Conservation (phyloP, 2,113 vertebrate species). For the Ranitomeya imitator region DNA sequence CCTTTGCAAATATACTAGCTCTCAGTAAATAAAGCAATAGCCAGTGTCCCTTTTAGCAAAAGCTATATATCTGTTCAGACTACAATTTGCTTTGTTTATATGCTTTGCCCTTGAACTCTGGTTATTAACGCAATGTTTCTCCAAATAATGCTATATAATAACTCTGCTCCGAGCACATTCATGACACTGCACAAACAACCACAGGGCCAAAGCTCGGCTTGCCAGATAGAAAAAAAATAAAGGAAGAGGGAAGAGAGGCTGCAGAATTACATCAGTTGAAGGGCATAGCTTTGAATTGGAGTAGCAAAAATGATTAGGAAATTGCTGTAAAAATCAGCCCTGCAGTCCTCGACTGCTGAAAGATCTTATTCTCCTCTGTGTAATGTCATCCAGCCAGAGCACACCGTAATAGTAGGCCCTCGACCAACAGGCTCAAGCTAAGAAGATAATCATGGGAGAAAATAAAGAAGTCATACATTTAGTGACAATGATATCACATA, state of each 20-base stretch:
- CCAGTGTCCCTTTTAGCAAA: constrained; percentile 81
- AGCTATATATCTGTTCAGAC: constrained; percentile 83
- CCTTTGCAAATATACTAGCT: constrained; percentile 66
- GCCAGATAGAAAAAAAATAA: constrained; percentile 36
- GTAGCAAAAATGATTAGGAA: constrained; percentile 58
- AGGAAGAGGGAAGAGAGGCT: constrained; percentile 21
- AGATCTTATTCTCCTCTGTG: constrained; percentile 45
- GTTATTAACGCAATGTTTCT: constrained; percentile 87
- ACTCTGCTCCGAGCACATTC: constrained; percentile 78
- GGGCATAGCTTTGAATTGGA: constrained; percentile 67
- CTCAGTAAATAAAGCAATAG: constrained; percentile 83
- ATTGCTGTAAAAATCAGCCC: constrained; percentile 57
- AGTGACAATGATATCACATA: constrained; percentile 42
- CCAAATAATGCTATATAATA: constrained; percentile 80
- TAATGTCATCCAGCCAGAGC: constrained; percentile 49
- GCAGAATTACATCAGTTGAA: constrained; percentile 63
- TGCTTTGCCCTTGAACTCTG: constrained; percentile 87
- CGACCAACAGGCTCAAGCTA: constrained; percentile 33
- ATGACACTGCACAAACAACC: constrained; percentile 72
- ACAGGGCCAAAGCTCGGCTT: constrained; percentile 65
- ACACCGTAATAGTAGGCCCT: constrained; percentile 45
- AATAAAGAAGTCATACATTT: constrained; percentile 53
- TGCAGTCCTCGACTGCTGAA: constrained; percentile 50
- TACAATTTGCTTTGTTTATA: constrained; percentile 85
- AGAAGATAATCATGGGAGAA: constrained; percentile 39